Conservation (phyloP, 2,888 invertebrate species). For the Boloria selene region DNA sequence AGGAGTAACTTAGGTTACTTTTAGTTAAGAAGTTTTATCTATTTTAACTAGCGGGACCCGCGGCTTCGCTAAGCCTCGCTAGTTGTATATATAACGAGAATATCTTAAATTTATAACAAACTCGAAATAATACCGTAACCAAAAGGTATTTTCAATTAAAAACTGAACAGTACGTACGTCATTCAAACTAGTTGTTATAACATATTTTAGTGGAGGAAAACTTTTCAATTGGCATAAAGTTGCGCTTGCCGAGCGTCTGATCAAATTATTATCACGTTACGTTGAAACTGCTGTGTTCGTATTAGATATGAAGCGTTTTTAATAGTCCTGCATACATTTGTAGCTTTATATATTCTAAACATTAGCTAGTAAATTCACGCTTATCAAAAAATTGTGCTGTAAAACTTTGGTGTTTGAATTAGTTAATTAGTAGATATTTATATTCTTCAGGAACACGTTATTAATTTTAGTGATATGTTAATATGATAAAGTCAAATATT, state of each 20-base stretch:
- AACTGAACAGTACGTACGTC: slow-evolving; percentile 48
- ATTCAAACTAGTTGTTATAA: slow-evolving; percentile 53
- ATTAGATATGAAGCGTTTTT: slow-evolving; percentile 46
- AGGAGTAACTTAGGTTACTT: too few relatives aligned
- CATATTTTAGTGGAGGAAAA: slow-evolving; percentile 68
- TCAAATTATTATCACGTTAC: slow-evolving; percentile 79
- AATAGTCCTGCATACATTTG: slow-evolving; percentile 46
- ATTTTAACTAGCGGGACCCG: too few relatives aligned
- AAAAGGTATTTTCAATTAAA: slow-evolving; percentile 47
- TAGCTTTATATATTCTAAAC: neutral
- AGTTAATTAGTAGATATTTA: too few relatives aligned
- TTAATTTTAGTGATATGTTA: too few relatives aligned
- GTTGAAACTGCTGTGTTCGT: slow-evolving; percentile 58
- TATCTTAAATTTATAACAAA: neutral
- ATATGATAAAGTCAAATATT: too few relatives aligned
- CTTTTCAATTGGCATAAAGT: slow-evolving; percentile 75
- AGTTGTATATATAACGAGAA: neutral
- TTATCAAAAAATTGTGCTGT: neutral
- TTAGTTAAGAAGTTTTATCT: too few relatives aligned
- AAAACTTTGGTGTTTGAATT: neutral
- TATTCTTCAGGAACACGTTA: too few relatives aligned
- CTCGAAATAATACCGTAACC: neutral
- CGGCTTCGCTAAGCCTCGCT: too few relatives aligned
- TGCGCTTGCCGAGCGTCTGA: slow-evolving; percentile 67
- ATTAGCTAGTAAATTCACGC: neutral